Base-by-base conservation (phyloP, 2,797 vertebrate genomes). In the Gephyroberyx darwinii region DNA sequence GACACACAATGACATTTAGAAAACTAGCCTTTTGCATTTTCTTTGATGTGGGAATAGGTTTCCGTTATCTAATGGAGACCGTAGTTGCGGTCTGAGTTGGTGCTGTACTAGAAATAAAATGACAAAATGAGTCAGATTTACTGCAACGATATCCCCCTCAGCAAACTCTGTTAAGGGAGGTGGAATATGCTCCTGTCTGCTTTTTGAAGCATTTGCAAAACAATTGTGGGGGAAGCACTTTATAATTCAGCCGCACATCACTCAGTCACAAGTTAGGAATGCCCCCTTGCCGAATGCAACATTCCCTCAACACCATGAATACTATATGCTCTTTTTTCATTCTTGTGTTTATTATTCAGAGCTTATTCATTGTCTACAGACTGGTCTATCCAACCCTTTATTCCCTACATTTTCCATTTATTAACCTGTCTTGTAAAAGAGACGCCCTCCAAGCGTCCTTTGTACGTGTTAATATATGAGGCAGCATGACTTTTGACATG, bases 401-500 rank as follows among this genome's bases (percentile, higher is more conserved):
- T 66, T 77, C 56, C 20, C 20, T 60, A 13, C 48, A 57, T 50
- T 68, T 68, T 76, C 37, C 20, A 10, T 81, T 83, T 71, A 77
- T 71, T 59, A 57, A 77, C 81, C 68, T 77, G 50, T 79, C 75
- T 66, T 55, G 62, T 79, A 20, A 81, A 57, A 65, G 78, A 69
- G 59, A n/a, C n/a, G 75, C 81, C 75, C 71, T 62, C 66, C 56
- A 71, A 54, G 53, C 63, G 14, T 75, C 45, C 61, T 89, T 71
- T 77, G 65, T 88, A 19, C 39, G 7, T 78, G 80, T 74, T 75
- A 72, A 83, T 68, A 84, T 82, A 75, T 19, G 55, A 85, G 57
- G 70, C 78, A 69, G 71, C 62, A 35, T 65, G 78, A 69, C 84
- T 67, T 89, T 84, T 85, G 80, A 91, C 85, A 84, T 69, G 84